phyloP scores from a whole-genome alignment of 1,140 invertebrate species.

The Paraescarpia echinospica region DNA sequence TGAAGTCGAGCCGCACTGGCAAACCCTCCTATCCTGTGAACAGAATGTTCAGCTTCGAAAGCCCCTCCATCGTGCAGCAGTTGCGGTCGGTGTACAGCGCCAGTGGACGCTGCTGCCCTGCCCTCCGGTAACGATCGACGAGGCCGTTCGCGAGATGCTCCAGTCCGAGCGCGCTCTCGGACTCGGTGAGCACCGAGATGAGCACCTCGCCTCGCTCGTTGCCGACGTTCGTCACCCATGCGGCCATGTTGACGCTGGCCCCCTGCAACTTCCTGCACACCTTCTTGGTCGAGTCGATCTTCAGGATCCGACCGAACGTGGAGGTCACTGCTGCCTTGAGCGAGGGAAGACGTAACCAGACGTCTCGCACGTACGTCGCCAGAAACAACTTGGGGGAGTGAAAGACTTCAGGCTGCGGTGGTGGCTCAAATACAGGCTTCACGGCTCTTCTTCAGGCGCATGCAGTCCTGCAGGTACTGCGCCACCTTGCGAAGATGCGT shows the following conservation, averaged over 20 bases:
- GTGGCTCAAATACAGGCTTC: too few species aligned
- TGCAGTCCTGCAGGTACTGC: background rate
- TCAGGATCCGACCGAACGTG: constrained; percentile 35
- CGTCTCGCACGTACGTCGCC: constrained; percentile 34
- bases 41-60: background rate
- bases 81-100: background rate
- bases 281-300: constrained; percentile 40
- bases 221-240: constrained; percentile 34
- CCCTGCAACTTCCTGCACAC: constrained; percentile 31
- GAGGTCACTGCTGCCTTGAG: constrained; percentile 38
- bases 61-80: background rate
- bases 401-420: background rate
- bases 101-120: background rate
- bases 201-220: constrained; percentile 4
- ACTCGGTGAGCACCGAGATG: background rate
- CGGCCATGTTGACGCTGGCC: constrained; percentile 20
- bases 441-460: background rate
- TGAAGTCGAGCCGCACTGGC: constrained; percentile 40
- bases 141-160: background rate
- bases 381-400: constrained; percentile 29
- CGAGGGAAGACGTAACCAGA: constrained; percentile 29
- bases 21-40: background rate
- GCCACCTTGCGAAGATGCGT: background rate
- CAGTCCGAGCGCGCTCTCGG: background rate
- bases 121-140: background rate